Percentiles rank a stretch among this genome's conserved stretches.
Evolutionary conservation across 2,113 vertebrate genomes (phyloP).

Genomic region (Phoxinus phoxinus): DNA sequence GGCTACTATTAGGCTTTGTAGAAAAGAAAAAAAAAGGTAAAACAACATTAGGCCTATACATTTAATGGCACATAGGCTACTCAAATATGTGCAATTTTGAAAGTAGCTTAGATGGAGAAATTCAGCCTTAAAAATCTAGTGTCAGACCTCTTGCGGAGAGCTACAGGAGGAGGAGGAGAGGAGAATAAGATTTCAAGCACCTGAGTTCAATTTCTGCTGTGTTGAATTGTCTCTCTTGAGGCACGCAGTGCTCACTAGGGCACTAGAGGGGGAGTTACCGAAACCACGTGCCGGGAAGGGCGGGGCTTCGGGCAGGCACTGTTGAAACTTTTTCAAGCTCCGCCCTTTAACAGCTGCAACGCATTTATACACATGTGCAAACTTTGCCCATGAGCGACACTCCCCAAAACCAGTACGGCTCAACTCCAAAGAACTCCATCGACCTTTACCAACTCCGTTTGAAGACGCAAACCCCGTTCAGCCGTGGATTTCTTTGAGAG

Average conservation of each 20-base stretch:
- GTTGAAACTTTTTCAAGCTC: conserved; percentile 51
- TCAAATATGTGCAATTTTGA: not conserved
- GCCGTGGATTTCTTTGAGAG: conserved; percentile 72
- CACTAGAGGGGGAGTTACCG: not conserved
- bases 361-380: conserved; percentile 71
- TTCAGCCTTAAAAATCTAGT: not conserved
- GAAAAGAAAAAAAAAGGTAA: not conserved
- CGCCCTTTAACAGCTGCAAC: conserved; percentile 50
- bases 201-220: conserved; percentile 24
- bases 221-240: not conserved
- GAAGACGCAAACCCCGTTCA: conserved; percentile 64
- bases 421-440: conserved; percentile 28
- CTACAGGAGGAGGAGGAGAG: not conserved
- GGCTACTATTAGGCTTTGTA: not conserved
- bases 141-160: not conserved
- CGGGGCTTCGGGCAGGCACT: conserved; percentile 57
- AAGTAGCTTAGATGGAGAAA: not conserved
- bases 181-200: conserved; percentile 14
- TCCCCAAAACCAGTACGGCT: conserved; percentile 44
- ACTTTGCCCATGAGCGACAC: conserved; percentile 47
- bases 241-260: not conserved
- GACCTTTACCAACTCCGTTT: not conserved
- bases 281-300: conserved; percentile 59
- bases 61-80: not conserved
- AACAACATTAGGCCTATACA: not conserved